Percentiles rank a stretch among this genome's conserved stretches.
Evolutionary conservation across 2,797 vertebrate genomes (phyloP).

Genomic region (Denticeps clupeoides): DNA sequence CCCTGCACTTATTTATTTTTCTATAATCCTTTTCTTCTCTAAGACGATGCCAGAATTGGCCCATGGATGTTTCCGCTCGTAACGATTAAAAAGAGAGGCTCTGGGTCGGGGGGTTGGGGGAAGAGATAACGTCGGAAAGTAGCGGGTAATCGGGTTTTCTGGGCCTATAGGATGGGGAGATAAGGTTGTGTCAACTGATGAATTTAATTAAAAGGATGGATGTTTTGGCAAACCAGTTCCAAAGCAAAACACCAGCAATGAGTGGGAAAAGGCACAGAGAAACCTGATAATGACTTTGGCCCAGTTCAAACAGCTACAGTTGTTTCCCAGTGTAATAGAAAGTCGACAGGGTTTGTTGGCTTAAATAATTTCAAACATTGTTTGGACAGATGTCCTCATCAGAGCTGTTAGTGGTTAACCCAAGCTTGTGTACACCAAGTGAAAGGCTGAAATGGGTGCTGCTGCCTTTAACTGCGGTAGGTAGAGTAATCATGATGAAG

Average conservation of each 20-base stretch:
- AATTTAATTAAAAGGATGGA: constrained; percentile 29
- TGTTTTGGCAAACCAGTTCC: constrained; percentile 20
- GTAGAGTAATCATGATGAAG: no score
- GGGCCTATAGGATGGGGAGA: constrained; percentile 13
- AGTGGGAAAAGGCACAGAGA: constrained; percentile 18
- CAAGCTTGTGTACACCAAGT: constrained; percentile 6
- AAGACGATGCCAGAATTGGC: constrained; percentile 5
- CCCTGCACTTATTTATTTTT: neutral
- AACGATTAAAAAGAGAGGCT: constrained; percentile 1
- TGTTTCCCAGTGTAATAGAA: constrained; percentile 27
- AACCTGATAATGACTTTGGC: constrained; percentile 26
- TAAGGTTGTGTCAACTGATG: constrained; percentile 16
- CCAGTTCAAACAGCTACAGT: constrained; percentile 17
- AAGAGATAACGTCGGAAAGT: neutral
- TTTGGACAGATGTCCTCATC: constrained; percentile 34
- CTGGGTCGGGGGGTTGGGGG: neutral
- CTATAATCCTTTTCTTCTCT: neutral
- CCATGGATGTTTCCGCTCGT: neutral
- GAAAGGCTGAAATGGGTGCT: constrained; percentile 13
- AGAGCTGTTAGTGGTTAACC: constrained; percentile 1
- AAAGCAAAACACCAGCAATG: constrained; percentile 22
- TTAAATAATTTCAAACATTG: constrained; percentile 35
- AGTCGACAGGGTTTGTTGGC: constrained; percentile 25
- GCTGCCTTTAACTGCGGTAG: no score
- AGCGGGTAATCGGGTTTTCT: constrained; percentile 7